Evolutionary conservation across 2,888 invertebrate genomes (phyloP), one percentile per base, ranked within the genome.

Genomic region (Drosophila lacicola): DNA sequence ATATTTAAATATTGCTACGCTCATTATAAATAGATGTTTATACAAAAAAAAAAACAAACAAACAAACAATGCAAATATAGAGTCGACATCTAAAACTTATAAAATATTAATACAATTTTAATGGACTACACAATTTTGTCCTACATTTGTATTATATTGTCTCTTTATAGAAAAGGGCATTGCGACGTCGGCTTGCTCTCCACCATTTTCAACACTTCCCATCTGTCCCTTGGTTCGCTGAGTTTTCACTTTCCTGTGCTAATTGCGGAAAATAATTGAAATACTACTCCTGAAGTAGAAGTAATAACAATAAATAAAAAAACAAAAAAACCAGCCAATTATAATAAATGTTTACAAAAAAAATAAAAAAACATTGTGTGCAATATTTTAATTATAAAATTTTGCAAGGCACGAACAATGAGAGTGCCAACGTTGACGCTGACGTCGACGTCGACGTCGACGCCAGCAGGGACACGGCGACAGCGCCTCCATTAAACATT

Each of bases 401-500:
- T 44, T 44, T n/a, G 34, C 62, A 44, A 61, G 29, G 33, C 33
- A 10, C 34, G 14, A 54, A 50, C 77, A 34, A 19, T 45, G 29
- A 37, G 45, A 42, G 39, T 41, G 55, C 9, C 49, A 19, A n/a
- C 44, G 29, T 3, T 33, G 29, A 56, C 56, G 41, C 34, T 17
- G 11, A 9, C 8, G 14, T 11, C 46, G 8, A 17, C 8, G 14
- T 11, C 46, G 8, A 17, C 33, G 11, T 19, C n/a, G 19, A 37
- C 39, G 39, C 45, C 37, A 21, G 13, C 21, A 41, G 50, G 17
- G 41, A 33, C 14, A 13, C 25, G 19, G 3, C 8, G 51, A 13
- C 55, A 46, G 51, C 55, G 50, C 37, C 73, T 60, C 51, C 66
- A 77, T 60, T 65, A 74, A 60, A 64, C 63, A 70, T 61, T 54